Percentiles rank a stretch among this genome's conserved stretches.
phyloP scores from a whole-genome alignment of 2,888 invertebrate species.

The Dicranocentrus wangi region DNA sequence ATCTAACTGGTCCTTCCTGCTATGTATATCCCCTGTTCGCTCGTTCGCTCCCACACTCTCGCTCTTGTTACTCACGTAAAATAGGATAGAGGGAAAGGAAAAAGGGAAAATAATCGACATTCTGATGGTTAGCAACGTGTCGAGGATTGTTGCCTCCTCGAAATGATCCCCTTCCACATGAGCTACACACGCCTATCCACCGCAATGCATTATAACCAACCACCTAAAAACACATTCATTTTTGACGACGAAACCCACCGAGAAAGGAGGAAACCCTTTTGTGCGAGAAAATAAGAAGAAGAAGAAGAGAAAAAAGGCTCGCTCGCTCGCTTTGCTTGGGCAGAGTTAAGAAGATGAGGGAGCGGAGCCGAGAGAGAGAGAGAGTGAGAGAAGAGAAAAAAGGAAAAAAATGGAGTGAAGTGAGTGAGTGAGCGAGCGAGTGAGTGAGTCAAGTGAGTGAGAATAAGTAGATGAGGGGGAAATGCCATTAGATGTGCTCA shows the following conservation, averaged over 20 bases:
- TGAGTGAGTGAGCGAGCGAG: constrained; percentile 27
- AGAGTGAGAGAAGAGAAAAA: constrained; percentile 40
- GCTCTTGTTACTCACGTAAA: too few species aligned
- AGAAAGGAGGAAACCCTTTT: neutral
- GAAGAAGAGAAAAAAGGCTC: constrained; percentile 29
- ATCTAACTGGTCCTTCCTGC: too few species aligned
- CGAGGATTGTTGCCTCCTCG: constrained; percentile 47
- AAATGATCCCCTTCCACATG: constrained; percentile 52
- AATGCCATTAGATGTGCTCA: constrained; percentile 66
- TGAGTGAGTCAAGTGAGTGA: constrained; percentile 60
- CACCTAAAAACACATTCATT: constrained; percentile 19
- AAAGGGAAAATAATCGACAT: constrained; percentile 49
- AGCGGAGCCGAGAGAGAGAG: too few species aligned
- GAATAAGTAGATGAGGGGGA: constrained; percentile 64
- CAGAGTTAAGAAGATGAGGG: too few species aligned
- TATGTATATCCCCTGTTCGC: too few species aligned
- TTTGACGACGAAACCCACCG: constrained; percentile 23
- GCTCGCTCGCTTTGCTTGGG: too few species aligned
- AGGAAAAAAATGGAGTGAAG: constrained; percentile 15
- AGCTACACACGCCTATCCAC: too few species aligned
- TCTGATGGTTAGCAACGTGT: constrained; percentile 55
- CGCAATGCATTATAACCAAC: too few species aligned
- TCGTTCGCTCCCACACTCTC: too few species aligned
- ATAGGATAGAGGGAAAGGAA: neutral
- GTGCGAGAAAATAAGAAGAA: constrained; percentile 26